Evolutionary conservation across 53 echinoderm and acorn worm species (phyloP).

Genomic region (Temnopleurus reevesii): DNA sequence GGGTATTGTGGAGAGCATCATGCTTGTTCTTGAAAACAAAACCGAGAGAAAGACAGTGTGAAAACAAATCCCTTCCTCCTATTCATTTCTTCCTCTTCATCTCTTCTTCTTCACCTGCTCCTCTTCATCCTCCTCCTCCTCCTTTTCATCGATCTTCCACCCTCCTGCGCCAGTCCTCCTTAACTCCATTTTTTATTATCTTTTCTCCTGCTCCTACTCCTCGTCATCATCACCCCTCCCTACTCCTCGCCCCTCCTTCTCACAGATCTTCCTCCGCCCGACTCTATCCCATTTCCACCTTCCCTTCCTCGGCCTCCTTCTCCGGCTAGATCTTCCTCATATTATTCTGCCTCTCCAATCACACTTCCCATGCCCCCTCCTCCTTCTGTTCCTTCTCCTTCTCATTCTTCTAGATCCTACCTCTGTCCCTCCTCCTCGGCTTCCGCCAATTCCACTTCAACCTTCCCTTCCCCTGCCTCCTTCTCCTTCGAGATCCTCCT

Average conservation of each 20-base stretch:
- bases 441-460: not conserved
- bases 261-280: not conserved
- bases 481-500: not conserved
- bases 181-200: not conserved
- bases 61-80: not conserved
- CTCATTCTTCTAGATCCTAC: not conserved
- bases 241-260: not conserved
- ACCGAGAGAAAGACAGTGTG: too few species aligned
- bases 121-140: not conserved
- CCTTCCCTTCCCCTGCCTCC: not conserved
- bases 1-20: too few species aligned
- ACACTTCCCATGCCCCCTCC: not conserved
- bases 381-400: not conserved
- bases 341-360: not conserved
- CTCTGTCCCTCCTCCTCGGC: not conserved
- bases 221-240: not conserved
- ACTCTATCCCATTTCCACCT: not conserved
- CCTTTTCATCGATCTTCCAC: not conserved
- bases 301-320: not conserved
- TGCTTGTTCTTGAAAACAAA: too few species aligned
- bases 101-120: not conserved
- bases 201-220: not conserved
- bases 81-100: too few species aligned
- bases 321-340: not conserved
- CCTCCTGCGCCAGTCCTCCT: too few species aligned